Evolutionary conservation across 2,888 invertebrate genomes (phyloP).

Genomic region (Palloptera scutellata): DNA sequence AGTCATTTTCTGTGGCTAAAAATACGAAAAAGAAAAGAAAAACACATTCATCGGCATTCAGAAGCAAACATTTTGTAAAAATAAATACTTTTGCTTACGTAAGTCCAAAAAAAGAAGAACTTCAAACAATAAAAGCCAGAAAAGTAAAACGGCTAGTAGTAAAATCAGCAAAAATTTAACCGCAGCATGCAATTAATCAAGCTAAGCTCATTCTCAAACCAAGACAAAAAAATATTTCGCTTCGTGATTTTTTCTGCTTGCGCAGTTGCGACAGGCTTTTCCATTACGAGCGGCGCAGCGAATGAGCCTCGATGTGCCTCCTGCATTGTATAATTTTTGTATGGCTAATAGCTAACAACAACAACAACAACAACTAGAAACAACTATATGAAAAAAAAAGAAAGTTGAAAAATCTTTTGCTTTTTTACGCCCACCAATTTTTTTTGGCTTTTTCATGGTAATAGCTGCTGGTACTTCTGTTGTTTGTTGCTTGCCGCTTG

Average conservation of each 20-base stretch:
- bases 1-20: too few species aligned
- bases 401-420: not conserved
- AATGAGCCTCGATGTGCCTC: not conserved
- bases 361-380: too few species aligned
- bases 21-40: too few species aligned
- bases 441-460: constrained; percentile 27
- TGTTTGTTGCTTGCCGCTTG: not conserved
- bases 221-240: not conserved
- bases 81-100: too few species aligned
- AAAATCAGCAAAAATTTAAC: constrained; percentile 44
- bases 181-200: constrained; percentile 45
- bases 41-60: too few species aligned
- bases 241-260: not conserved
- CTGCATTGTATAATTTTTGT: constrained; percentile 15
- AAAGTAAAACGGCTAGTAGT: constrained; percentile 7
- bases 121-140: not conserved
- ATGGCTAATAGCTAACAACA: constrained; percentile 9
- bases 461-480: not conserved
- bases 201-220: constrained; percentile 12
- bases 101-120: not conserved
- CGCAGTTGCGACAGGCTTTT: not conserved
- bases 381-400: too few species aligned
- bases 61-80: too few species aligned
- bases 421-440: constrained; percentile 20
- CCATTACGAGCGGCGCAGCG: not conserved